phyloP scores from a whole-genome alignment of 1,140 invertebrate species.

The Drosophila sp. region DNA sequence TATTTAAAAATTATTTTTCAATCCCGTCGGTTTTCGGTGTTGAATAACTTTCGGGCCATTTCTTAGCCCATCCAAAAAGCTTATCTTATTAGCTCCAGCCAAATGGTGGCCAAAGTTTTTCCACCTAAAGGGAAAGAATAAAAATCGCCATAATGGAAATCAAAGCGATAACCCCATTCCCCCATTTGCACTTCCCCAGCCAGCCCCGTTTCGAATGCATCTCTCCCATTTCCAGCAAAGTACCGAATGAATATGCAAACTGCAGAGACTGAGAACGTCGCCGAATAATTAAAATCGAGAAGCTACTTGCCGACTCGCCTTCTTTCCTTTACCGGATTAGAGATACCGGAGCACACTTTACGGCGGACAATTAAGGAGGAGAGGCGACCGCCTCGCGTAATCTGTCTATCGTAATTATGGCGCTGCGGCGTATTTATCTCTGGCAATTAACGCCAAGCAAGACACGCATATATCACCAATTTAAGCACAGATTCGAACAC shows the following conservation, averaged over 20 bases:
- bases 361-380: constrained; percentile 68
- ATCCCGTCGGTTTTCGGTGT: too few species aligned
- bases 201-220: background rate
- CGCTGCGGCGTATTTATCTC: constrained; percentile 73
- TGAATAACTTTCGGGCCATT: constrained; percentile 17
- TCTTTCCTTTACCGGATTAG: constrained; percentile 34
- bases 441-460: constrained; percentile 68
- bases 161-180: constrained; percentile 42
- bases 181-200: background rate
- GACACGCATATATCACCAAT: constrained; percentile 65
- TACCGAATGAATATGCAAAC: constrained; percentile 72
- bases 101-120: constrained; percentile 58
- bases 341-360: constrained; percentile 65
- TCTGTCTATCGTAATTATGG: constrained; percentile 79
- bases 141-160: constrained; percentile 64
- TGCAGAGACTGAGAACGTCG: constrained; percentile 42
- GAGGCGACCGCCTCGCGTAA: constrained; percentile 46
- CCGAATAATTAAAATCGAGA: constrained; percentile 76
- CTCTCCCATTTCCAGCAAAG: background rate
- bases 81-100: constrained; percentile 51
- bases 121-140: constrained; percentile 19
- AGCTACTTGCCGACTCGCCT: constrained; percentile 31
- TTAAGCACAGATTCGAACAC: constrained; percentile 47
- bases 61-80: constrained; percentile 45
- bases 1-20: constrained; percentile 2